A percentile compares a stretch with the other conserved stretches of the same genome.
These are phyloP conservation scores for Buathra laborator DNA, from an alignment of 2,888 invertebrate species.

Conservation along the genomic window DNA sequence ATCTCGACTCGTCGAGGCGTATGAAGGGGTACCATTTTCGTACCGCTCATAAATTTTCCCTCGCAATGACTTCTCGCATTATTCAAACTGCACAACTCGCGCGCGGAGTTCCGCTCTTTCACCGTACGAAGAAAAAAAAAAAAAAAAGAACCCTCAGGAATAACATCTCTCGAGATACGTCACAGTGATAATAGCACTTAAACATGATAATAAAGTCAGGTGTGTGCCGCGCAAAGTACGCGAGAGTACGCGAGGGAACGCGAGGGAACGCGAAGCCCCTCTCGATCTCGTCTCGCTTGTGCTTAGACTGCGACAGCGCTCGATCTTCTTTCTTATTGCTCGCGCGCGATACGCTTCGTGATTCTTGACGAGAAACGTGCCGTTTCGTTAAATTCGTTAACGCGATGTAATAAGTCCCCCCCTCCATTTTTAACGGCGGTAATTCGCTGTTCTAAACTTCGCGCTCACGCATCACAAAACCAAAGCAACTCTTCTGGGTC, in stretches of 20 bases:
- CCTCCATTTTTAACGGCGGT: constrained; percentile 15
- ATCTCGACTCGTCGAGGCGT: background rate
- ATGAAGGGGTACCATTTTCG: background rate
- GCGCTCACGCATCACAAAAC: constrained; percentile 17
- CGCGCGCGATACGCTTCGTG: constrained; percentile 39
- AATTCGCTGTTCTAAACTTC: constrained; percentile 12
- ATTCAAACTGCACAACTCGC: background rate
- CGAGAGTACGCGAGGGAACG: background rate
- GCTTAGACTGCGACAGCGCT: background rate
- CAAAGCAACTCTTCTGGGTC: constrained; percentile 1
- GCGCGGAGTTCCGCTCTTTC: background rate
- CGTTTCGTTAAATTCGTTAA: constrained; percentile 56
- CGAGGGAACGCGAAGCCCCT: background rate
- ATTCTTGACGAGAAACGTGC: constrained; percentile 36
- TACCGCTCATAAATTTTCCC: background rate
- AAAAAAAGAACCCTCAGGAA: background rate
- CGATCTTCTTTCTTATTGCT: constrained; percentile 10
- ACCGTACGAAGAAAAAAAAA: background rate
- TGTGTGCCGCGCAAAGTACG: background rate
- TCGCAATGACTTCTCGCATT: background rate
- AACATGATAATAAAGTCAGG: constrained; percentile 17
- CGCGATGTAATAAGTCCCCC: constrained; percentile 4
- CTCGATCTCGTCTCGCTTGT: constrained; percentile 22
- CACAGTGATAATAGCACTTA: background rate
- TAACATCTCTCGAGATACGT: constrained; percentile 11